Evolutionary conservation across 2,888 invertebrate genomes (phyloP), one percentile per base, ranked within the genome.

Genomic region (Ceraclea dissimilis): DNA sequence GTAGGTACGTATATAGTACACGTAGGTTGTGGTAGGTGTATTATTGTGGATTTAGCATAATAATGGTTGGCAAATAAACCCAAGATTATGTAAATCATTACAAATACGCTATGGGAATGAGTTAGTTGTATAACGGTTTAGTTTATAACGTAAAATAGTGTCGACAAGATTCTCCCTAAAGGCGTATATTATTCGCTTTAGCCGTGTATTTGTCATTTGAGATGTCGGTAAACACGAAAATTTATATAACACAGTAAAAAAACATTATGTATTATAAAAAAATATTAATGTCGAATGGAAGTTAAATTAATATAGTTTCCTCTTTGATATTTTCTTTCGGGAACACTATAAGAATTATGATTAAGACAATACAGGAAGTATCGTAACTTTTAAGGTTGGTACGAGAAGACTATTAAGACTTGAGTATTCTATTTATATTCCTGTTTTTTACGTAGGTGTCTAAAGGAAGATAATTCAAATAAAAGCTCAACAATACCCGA

Each of bases 31-130:
- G 39, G 13, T 5, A n/a, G 39, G 39, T 39, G 13, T 26, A 26
- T 16, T 39, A 39, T 39, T 39, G 39, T 39, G 39, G 16, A 39
- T 39, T 39, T 39, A 16, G 39, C 16, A 16, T 39, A 39, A 39
- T 39, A 39, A 39, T 39, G 39, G 39, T 16, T 13, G 16, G 39
- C 39, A 39, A 39, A 39, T 39, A 39, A 39, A 39, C 39, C 39
- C 39, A 39, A 39, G 39, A 39, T 39, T 39, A 39, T 39, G 39
- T 39, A 39, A 39, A 39, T 39, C 16, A 39, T 39, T 39, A 2
- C 39, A 39, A 39, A 39, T 39, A 39, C 39, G 13, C 39, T n/a
- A n/a, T 39, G 39, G 39, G 39, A 39, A 39, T 39, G 39, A 39
- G 39, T 39, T 39, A 39, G 39, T 8, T 5, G 16, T 13, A 39